Evolutionary conservation across 2,888 invertebrate genomes (phyloP).

Genomic region (Drosophila flavopinicola): DNA sequence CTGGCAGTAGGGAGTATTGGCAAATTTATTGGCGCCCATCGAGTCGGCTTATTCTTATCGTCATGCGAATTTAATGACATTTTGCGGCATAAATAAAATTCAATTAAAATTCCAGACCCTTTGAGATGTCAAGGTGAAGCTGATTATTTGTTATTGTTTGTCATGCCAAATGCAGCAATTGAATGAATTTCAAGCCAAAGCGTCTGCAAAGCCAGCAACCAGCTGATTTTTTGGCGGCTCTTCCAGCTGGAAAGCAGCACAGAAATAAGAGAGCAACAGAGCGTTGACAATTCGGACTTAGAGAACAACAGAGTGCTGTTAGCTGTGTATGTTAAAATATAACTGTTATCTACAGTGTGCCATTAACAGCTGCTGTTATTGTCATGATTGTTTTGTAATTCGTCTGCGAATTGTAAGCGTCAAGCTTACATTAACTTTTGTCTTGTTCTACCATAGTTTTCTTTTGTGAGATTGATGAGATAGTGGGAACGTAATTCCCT

Average conservation of each 20-base stretch:
- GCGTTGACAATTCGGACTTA: slow-evolving; percentile 37
- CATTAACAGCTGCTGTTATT: not conserved
- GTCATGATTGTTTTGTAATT: slow-evolving; percentile 39
- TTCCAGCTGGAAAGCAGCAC: slow-evolving; percentile 53
- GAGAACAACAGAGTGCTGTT: slow-evolving; percentile 42
- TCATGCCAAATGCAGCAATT: slow-evolving; percentile 10
- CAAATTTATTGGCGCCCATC: slow-evolving; percentile 28
- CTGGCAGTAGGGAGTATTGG: not conserved
- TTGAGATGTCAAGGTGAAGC: slow-evolving; percentile 20
- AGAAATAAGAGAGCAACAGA: not conserved
- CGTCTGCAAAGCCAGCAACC: slow-evolving; percentile 21
- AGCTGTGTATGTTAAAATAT: slow-evolving; percentile 5
- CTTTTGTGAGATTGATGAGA: slow-evolving; percentile 1
- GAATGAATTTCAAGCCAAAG: slow-evolving; percentile 14
- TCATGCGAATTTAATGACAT: slow-evolving; percentile 28
- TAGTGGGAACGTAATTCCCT: not conserved
- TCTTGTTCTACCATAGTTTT: not conserved
- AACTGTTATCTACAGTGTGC: not conserved
- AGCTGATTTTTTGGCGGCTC: slow-evolving; percentile 63
- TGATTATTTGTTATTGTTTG: slow-evolving; percentile 33
- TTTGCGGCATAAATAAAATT: slow-evolving; percentile 1
- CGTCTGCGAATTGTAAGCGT: slow-evolving; percentile 19
- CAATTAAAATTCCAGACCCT: not conserved
- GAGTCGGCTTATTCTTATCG: slow-evolving; percentile 16
- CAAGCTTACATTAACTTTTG: slow-evolving; percentile 24